Base-by-base conservation (phyloP, 2,797 vertebrate genomes). In the Anabas testudineus region DNA sequence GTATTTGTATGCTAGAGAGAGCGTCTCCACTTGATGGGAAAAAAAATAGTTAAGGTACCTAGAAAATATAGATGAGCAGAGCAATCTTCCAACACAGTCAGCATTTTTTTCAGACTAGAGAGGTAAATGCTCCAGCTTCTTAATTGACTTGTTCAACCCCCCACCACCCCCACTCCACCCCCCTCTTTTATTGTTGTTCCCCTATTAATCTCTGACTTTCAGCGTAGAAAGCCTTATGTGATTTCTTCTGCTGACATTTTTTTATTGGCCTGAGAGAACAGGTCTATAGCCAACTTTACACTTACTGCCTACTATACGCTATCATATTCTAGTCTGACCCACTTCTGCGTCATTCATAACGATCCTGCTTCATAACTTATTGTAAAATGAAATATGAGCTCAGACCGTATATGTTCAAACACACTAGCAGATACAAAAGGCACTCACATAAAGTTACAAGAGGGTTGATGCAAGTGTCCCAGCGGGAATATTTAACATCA, bases 131-230 rank as follows among this genome's bases (percentile, higher is more conserved):
- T 82, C 47, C 58, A 53, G 76, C 78, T 70, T 80, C 80, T 79
- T 88, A 90, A 89, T 85, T 86, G 83, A 88, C 86, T 85, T 76
- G 73, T 86, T 88, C 67, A 81, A 16, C 54, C 60, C 41, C 41
- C 34, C 62, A n/a, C n/a, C n/a, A n/a, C n/a, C n/a, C n/a, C n/a
- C n/a, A n/a, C n/a, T n/a, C n/a, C n/a, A n/a, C 41, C 22, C 49
- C 21, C 37, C 3, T 72, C 28, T 54, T 53, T 65, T 30, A 68
- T 59, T 77, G 71, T 89, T 84, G 74, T 60, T 81, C 81, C 41
- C 62, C 53, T 80, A 88, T 86, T 87, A 91, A 86, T 90, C 83
- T 86, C 78, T 55, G 22, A 86, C 75, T 49, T 81, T 76, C 24
- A 41, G 83, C 68, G 52, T 19, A 58, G 54, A 81, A 83, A 68